phyloP scores from a whole-genome alignment of 1,140 invertebrate genomes.

The Brachionus manjavacas region DNA sequence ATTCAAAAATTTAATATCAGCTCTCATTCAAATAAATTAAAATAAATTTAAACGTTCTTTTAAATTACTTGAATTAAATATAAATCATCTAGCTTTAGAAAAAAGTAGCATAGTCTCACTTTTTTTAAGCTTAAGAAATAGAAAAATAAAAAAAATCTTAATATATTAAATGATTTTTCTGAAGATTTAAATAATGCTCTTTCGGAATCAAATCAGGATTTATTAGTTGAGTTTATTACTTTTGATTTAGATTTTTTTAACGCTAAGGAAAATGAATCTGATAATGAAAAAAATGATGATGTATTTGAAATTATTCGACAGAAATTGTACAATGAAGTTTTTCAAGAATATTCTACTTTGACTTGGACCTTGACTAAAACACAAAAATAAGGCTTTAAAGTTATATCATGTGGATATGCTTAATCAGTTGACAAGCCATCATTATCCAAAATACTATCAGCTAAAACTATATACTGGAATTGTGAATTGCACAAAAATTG shows the following conservation, averaged over 20 bases:
- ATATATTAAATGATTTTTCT: background rate
- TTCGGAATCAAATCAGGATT: background rate
- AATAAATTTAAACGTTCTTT: too few species aligned
- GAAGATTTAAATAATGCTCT: background rate
- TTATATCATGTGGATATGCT: background rate
- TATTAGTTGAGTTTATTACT: background rate
- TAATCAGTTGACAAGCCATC: conserved; percentile 3
- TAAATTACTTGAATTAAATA: background rate
- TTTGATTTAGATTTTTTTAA: background rate
- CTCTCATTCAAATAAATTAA: too few species aligned
- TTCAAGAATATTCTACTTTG: background rate
- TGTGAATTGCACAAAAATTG: background rate
- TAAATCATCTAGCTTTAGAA: background rate
- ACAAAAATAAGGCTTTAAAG: background rate
- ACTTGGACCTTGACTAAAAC: background rate
- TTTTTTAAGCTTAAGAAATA: background rate
- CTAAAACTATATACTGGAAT: conserved; percentile 2
- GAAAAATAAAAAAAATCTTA: background rate
- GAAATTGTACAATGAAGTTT: background rate
- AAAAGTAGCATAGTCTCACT: background rate
- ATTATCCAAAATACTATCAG: background rate
- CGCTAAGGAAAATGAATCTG: background rate
- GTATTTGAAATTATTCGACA: background rate
- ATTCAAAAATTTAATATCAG: too few species aligned
- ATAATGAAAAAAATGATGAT: background rate